Percentiles rank a stretch among this genome's conserved stretches.
Conservation (phyloP, 2,888 invertebrate genomes). For the Chrysolina americana region DNA sequence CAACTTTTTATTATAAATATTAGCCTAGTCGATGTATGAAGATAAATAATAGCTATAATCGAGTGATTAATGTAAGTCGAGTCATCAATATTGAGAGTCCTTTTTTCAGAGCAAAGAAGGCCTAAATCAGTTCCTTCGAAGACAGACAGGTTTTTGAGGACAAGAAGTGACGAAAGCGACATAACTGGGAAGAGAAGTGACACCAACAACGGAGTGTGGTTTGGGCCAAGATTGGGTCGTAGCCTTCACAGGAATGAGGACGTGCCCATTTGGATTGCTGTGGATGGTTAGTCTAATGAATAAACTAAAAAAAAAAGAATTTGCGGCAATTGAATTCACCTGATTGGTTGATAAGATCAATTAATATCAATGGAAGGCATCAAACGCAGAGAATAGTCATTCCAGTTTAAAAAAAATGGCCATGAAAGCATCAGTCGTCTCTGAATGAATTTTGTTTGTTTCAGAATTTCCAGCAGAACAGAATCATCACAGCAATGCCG, state of each 20-base stretch:
- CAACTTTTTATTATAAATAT: too few relatives aligned
- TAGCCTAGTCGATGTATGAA: too few relatives aligned
- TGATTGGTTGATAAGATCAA: too few relatives aligned
- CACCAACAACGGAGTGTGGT: slow-evolving; percentile 68
- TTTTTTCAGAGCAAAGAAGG: slow-evolving; percentile 40
- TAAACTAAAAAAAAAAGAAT: neutral
- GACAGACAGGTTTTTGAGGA: slow-evolving; percentile 61
- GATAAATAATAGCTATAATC: too few relatives aligned
- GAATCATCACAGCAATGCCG: neutral
- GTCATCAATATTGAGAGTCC: too few relatives aligned
- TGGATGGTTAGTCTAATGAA: neutral
- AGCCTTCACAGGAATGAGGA: slow-evolving; percentile 21
- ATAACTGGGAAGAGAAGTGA: slow-evolving; percentile 65
- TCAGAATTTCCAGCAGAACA: neutral
- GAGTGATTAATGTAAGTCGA: neutral
- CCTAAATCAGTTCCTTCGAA: slow-evolving; percentile 67
- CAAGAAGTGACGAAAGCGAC: slow-evolving; percentile 61
- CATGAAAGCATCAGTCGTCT: too few relatives aligned
- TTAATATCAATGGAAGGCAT: too few relatives aligned
- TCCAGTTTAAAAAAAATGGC: too few relatives aligned
- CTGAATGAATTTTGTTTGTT: neutral
- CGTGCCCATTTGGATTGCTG: neutral
- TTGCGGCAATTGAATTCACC: too few relatives aligned
- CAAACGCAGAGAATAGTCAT: too few relatives aligned
- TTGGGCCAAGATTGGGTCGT: slow-evolving; percentile 53